Conservation (phyloP, 2,797 vertebrate genomes). For the Chlorospingus semifuscus region DNA sequence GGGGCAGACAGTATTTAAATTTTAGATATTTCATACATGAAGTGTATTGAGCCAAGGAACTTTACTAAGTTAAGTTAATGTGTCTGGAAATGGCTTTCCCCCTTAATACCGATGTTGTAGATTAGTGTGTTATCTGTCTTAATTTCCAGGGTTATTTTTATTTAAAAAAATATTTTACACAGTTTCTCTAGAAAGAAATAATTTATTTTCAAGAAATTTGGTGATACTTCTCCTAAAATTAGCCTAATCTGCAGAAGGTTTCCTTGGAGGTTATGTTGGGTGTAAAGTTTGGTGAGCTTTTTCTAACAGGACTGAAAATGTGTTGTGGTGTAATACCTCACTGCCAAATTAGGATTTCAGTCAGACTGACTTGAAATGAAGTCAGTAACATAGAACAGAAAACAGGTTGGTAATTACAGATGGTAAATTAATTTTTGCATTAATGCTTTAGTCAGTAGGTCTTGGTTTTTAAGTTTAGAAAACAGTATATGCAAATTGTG, state of each 20-base stretch:
- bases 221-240: neutral
- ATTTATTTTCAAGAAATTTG: neutral
- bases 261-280: neutral
- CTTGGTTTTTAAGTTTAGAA: neutral
- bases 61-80: neutral
- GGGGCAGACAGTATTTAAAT: neutral
- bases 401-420: neutral
- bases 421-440: neutral
- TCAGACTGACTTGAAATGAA: neutral
- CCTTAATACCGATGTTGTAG: neutral
- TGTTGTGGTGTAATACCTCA: neutral
- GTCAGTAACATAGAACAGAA: neutral
- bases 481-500: neutral
- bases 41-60: neutral
- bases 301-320: neutral
- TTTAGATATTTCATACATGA: neutral
- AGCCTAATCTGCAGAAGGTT: neutral
- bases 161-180: neutral
- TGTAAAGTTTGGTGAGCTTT: neutral
- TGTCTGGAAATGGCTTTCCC: neutral
- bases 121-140: neutral
- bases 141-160: neutral
- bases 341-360: neutral
- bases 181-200: neutral
- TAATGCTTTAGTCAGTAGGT: neutral